A percentile compares a stretch with the other conserved stretches of the same genome.
Conservation (phyloP, 2,113 vertebrate genomes). For the Prietella phreatophila region DNA sequence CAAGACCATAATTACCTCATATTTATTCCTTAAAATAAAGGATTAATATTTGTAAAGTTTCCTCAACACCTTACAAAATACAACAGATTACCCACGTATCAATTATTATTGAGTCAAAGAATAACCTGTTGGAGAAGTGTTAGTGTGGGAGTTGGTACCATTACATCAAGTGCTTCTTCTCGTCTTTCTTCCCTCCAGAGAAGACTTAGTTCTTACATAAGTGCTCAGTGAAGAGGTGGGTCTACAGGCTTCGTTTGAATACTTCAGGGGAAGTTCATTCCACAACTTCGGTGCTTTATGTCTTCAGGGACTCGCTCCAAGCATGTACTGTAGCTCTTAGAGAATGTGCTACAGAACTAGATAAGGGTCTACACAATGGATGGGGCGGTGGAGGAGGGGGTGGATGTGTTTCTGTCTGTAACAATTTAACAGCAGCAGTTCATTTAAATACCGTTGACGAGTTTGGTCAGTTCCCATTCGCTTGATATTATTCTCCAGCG, state of each 20-base stretch:
- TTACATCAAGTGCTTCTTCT: neutral
- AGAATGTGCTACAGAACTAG: neutral
- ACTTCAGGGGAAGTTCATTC: neutral
- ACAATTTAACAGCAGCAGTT: neutral
- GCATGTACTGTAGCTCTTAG: neutral
- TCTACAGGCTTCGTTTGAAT: neutral
- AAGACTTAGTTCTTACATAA: neutral
- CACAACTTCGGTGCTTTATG: neutral
- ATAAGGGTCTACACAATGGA: neutral
- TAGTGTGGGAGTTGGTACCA: neutral
- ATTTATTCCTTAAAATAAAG: neutral
- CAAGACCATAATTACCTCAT: neutral
- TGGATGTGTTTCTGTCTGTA: neutral
- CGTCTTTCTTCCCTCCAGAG: neutral
- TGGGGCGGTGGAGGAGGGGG: accelerated
- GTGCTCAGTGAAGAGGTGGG: neutral
- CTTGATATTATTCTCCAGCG: neutral
- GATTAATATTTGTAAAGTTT: neutral
- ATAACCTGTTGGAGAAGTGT: neutral
- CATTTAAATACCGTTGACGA: neutral
- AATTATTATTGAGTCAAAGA: neutral
- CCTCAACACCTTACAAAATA: neutral
- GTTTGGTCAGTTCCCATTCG: neutral
- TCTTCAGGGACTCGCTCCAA: neutral
- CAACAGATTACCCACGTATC: neutral